Percentiles rank a stretch among this genome's conserved stretches.
Evolutionary conservation across 2,797 vertebrate genomes (phyloP).

Genomic region (Cryptoblepharus egeriae): DNA sequence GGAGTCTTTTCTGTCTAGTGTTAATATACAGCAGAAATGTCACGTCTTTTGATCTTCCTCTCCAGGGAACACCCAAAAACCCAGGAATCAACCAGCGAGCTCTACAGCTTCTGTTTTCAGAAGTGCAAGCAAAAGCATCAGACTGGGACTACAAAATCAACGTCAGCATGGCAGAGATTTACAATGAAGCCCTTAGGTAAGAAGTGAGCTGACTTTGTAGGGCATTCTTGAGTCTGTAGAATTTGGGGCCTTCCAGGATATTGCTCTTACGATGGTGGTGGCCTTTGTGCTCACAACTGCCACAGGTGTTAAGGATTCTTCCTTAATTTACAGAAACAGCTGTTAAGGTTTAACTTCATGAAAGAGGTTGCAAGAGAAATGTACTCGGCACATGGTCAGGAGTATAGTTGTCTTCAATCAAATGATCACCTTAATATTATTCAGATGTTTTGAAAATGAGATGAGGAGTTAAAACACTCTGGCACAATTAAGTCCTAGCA

Average conservation of each 20-base stretch:
- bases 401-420: not conserved
- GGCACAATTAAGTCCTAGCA: not conserved
- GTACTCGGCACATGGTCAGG: not conserved
- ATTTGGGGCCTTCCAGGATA: not conserved
- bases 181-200: slow-evolving; percentile 94
- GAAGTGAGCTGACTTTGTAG: not conserved
- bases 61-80: slow-evolving; percentile 83
- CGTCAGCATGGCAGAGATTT: slow-evolving; percentile 93
- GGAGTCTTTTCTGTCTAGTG: no score
- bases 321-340: not conserved
- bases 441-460: not conserved
- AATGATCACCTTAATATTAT: not conserved
- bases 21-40: no score
- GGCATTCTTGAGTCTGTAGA: not conserved
- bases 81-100: slow-evolving; percentile 97
- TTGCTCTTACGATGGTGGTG: no score
- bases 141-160: slow-evolving; percentile 93
- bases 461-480: not conserved
- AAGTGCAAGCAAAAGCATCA: slow-evolving; percentile 85
- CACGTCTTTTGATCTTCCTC: not conserved
- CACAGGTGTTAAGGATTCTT: no score
- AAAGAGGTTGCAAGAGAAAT: not conserved
- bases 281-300: no score
- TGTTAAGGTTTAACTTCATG: not conserved
- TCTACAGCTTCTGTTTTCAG: slow-evolving; percentile 89